phyloP scores from a whole-genome alignment of 1,140 invertebrate species.

The Camponotus floridanus region DNA sequence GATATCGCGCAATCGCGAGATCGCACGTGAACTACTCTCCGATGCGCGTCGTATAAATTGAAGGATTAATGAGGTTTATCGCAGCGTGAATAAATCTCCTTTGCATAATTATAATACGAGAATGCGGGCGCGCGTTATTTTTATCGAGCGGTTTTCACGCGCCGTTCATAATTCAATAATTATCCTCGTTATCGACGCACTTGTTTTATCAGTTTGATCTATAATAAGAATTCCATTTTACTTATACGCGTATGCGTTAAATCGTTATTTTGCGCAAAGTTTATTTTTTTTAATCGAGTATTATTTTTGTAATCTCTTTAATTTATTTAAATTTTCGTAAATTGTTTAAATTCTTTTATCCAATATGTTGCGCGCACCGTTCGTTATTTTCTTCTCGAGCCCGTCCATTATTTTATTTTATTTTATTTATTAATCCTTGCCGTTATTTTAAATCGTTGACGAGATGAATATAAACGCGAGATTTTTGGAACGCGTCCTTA shows the following conservation, averaged over 20 bases:
- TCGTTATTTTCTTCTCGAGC: no score
- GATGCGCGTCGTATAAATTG: slow-evolving; percentile 24
- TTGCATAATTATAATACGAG: background rate
- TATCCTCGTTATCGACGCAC: background rate
- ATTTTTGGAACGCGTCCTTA: background rate
- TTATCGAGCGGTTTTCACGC: background rate
- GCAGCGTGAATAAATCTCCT: background rate
- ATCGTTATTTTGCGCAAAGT: no score
- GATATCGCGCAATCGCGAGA: slow-evolving; percentile 18
- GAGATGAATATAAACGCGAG: background rate
- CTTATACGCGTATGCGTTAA: no score
- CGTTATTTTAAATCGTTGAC: background rate
- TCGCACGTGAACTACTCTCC: background rate
- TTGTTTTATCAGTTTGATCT: background rate
- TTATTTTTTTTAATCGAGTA: no score
- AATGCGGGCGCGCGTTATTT: background rate
- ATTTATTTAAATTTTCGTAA: no score
- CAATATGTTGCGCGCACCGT: no score
- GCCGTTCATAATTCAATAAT: background rate
- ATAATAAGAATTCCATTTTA: background rate
- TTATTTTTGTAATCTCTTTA: no score
- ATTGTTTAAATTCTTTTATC: no score
- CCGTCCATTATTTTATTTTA: no score
- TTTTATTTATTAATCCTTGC: no score
- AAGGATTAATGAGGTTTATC: slow-evolving; percentile 30